Conservation (phyloP, 2,888 invertebrate genomes). For the Pherbina coryleti region DNA sequence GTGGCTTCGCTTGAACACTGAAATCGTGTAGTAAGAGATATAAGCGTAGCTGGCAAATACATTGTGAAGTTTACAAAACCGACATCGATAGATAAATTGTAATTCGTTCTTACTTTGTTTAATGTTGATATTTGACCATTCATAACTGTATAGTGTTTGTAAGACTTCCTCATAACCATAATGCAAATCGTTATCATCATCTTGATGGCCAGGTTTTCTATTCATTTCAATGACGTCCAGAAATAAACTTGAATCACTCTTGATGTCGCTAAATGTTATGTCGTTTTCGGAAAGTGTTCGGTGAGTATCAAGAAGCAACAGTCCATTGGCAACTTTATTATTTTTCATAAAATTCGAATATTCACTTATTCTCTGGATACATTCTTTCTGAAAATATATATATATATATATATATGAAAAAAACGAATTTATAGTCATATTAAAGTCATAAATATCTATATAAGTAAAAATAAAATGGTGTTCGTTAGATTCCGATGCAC, state of each 20-base stretch:
- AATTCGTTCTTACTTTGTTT: too few species aligned
- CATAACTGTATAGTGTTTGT: slow-evolving; percentile 15
- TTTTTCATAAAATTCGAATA: slow-evolving; percentile 9
- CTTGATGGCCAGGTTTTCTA: neutral
- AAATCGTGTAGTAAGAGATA: too few species aligned
- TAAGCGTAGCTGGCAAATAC: too few species aligned
- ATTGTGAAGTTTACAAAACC: too few species aligned
- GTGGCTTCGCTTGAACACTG: too few species aligned
- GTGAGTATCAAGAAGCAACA: slow-evolving; percentile 10
- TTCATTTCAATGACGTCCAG: slow-evolving; percentile 20
- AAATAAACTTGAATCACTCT: neutral
- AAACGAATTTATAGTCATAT: neutral
- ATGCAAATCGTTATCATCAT: neutral
- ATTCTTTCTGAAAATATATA: slow-evolving; percentile 14
- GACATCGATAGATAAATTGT: too few species aligned
- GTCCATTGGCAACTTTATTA: slow-evolving; percentile 17
- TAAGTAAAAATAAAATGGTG: too few species aligned
- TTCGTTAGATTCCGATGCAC: too few species aligned
- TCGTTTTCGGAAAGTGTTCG: neutral
- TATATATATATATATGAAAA: too few species aligned
- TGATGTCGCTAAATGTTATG: neutral
- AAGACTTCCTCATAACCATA: slow-evolving; percentile 26
- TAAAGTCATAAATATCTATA: neutral
- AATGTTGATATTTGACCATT: slow-evolving; percentile 18
- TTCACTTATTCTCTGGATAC: neutral